Conservation (phyloP, 1,140 invertebrate genomes). For the Lepidostoma basale region DNA sequence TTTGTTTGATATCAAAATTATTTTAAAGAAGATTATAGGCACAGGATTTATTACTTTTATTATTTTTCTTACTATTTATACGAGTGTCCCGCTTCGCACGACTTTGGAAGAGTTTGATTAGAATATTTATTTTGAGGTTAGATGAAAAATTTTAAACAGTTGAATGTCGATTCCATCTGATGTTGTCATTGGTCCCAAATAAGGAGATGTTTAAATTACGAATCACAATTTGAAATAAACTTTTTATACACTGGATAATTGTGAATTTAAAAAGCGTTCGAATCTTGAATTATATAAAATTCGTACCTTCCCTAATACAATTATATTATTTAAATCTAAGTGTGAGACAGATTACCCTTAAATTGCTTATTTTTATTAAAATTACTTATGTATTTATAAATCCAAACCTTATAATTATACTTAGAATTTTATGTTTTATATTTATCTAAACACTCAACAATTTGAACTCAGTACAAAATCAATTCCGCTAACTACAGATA, state of each 20-base stretch:
- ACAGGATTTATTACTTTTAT: conserved; percentile 44
- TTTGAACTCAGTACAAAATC: background rate
- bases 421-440: too few relatives aligned
- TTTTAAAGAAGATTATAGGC: conserved; percentile 38
- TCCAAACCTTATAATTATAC: too few relatives aligned
- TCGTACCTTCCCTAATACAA: background rate
- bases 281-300: background rate
- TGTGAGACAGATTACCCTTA: conserved; percentile 19
- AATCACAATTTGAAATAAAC: background rate
- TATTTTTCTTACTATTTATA: conserved; percentile 15
- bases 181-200: conserved; percentile 26
- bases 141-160: too few relatives aligned
- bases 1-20: conserved; percentile 11
- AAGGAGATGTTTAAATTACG: background rate
- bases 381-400: background rate
- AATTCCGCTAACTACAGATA: conserved; percentile 19
- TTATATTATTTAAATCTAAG: conserved; percentile 1
- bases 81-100: background rate
- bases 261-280: background rate
- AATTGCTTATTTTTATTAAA: conserved; percentile 17
- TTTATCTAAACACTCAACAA: background rate
- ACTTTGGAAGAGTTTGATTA: conserved; percentile 37
- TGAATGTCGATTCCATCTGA: background rate
- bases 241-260: background rate
- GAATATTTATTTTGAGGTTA: conserved; percentile 29